Conservation (phyloP, 1,140 invertebrate genomes). For the Ostrea denselamellosa region DNA sequence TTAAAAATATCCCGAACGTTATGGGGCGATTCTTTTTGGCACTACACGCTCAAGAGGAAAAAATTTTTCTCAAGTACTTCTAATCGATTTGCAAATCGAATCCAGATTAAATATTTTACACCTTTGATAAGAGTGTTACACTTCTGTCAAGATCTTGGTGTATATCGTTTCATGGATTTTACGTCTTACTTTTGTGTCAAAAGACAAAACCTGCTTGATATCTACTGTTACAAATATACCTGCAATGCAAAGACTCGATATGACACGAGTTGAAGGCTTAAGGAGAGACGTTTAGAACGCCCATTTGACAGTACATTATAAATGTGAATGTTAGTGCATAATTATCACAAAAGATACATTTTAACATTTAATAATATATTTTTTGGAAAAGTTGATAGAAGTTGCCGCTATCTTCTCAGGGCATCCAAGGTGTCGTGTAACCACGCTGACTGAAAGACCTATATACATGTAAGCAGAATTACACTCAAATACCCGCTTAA, state of each 20-base stretch:
- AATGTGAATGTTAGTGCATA: too few relatives aligned
- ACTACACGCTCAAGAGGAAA: not conserved
- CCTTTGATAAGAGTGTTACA: conserved; percentile 30
- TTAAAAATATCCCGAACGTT: not conserved
- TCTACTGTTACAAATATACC: not conserved
- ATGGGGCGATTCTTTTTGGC: not conserved
- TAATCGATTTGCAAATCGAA: conserved; percentile 8
- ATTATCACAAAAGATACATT: too few relatives aligned
- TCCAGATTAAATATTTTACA: conserved; percentile 14
- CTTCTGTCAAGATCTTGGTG: not conserved
- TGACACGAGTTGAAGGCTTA: too few relatives aligned
- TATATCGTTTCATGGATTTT: not conserved
- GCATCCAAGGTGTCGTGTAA: too few relatives aligned
- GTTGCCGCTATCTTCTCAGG: too few relatives aligned
- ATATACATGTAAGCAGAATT: too few relatives aligned
- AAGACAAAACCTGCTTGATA: not conserved
- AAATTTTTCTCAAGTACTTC: not conserved
- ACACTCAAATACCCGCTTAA: too few relatives aligned
- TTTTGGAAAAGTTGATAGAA: too few relatives aligned
- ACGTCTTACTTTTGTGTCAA: not conserved
- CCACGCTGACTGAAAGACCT: too few relatives aligned
- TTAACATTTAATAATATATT: too few relatives aligned
- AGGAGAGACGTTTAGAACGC: too few relatives aligned
- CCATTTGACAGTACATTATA: too few relatives aligned
- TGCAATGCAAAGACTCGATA: not conserved